Percentiles rank a stretch among this genome's conserved stretches.
Conservation (phyloP, 2,888 invertebrate species). For the Drosophila quasianomalipes region DNA sequence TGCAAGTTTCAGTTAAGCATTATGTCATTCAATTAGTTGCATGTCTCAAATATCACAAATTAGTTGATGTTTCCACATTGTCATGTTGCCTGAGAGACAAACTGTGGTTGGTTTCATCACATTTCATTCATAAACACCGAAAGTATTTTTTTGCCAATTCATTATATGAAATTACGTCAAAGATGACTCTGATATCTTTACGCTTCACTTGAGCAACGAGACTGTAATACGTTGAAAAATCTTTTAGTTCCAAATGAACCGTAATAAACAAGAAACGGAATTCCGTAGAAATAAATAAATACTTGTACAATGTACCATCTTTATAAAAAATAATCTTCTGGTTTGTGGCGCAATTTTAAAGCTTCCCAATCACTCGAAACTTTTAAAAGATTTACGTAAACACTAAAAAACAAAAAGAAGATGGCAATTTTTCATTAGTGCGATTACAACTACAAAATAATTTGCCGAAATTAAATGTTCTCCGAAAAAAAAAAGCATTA, state of each 20-base stretch:
- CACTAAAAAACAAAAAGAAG: background rate
- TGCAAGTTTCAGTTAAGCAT: conserved; percentile 8
- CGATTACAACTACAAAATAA: background rate
- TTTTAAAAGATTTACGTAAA: background rate
- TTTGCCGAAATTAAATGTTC: background rate
- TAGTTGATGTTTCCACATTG: conserved; percentile 36
- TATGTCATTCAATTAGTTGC: conserved; percentile 52
- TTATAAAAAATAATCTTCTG: background rate
- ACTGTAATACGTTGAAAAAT: background rate
- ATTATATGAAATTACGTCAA: conserved; percentile 25
- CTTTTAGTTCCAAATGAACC: conserved; percentile 4
- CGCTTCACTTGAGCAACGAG: background rate
- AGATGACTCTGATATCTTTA: conserved; percentile 20
- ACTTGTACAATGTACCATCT: background rate
- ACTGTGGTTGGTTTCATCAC: conserved; percentile 2
- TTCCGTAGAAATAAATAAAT: background rate
- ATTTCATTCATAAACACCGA: conserved; percentile 19
- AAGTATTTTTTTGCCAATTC: conserved; percentile 30
- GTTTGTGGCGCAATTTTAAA: background rate
- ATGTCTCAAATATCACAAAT: conserved; percentile 44
- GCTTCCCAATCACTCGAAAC: background rate
- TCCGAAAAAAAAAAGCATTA: background rate
- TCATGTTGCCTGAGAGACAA: conserved; percentile 14
- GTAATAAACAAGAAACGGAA: background rate
- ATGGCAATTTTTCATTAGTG: background rate